Evolutionary conservation across 2,888 invertebrate species (phyloP).

Genomic region (Tachystola acroxantha): DNA sequence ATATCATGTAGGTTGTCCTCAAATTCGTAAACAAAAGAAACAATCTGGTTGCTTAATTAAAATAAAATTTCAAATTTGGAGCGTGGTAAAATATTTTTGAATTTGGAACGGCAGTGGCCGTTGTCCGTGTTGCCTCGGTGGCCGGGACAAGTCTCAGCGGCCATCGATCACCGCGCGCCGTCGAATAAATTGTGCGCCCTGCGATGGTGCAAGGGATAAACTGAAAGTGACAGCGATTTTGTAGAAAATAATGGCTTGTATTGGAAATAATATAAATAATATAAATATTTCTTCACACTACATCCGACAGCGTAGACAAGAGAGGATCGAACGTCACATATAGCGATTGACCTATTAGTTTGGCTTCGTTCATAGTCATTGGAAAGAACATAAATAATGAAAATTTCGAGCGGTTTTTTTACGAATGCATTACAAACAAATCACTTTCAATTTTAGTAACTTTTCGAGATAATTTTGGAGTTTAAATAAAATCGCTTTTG

Average conservation of each 20-base stretch:
- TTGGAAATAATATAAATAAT: neutral
- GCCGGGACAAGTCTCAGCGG: slow-evolving; percentile 48
- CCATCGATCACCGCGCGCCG: slow-evolving; percentile 67
- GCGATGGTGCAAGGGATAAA: slow-evolving; percentile 30
- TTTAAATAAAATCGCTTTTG: no score
- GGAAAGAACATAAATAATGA: no score
- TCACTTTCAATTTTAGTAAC: no score
- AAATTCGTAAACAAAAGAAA: slow-evolving; percentile 14
- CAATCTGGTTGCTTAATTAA: slow-evolving; percentile 34
- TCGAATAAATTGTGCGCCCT: slow-evolving; percentile 60
- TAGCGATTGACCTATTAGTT: no score
- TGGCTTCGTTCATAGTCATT: no score
- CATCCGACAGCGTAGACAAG: no score
- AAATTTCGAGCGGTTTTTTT: no score
- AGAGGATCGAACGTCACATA: no score
- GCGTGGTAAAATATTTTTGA: slow-evolving; percentile 41
- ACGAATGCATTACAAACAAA: no score
- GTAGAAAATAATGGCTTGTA: neutral
- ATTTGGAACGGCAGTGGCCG: slow-evolving; percentile 62
- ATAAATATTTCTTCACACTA: no score
- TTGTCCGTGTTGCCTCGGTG: slow-evolving; percentile 45
- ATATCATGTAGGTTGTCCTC: neutral
- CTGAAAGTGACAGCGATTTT: slow-evolving; percentile 4
- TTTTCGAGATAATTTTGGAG: no score
- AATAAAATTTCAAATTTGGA: slow-evolving; percentile 37